Evolutionary conservation across 2,888 invertebrate genomes (phyloP), one percentile per base, ranked within the genome.

Genomic region (Apodemia hepburni): DNA sequence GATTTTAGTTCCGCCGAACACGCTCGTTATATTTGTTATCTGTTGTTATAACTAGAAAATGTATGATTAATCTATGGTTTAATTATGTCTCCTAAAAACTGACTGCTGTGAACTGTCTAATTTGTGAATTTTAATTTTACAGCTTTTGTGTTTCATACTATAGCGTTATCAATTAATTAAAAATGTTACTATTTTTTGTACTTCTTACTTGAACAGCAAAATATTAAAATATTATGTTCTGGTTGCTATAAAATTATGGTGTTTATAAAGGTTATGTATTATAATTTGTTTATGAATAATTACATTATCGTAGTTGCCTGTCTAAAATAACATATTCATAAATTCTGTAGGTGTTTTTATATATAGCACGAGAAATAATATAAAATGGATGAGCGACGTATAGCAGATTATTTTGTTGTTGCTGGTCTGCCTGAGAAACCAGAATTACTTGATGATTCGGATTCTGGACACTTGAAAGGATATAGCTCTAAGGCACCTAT

Each of bases 371-470:
- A 62, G 61, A 47, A 65, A 11, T 61, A 58, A 38, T 38, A 49
- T 62, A 35, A 71, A 71, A 97, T 97, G 97, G 97, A 97, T 80
- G 97, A 97, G 76, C 93, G 95, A 78, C 93, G 96, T 84, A 97
- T 99, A 68, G 98, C 98, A 29, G 99, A 99, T 92, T 99, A 99
- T 90, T 99, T 99, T 92, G 98, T 99, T 71, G 97, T 99, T 67
- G 98, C 99, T 79, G 99, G 99, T 35, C 92, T 99, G 81, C 97
- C 98, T 17, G 96, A 96, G 68, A 93, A 95, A 77, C 95, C 96
- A 35, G 94, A 96, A 77, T 92, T 95, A 65, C 91, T 97, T 61
- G 96, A 96, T 79, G 95, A 95, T 73, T 96, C 96, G 66, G 96
- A 97, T 81, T 95, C 95, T 67, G 95, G 96, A 38, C 96, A 96